Conservation (phyloP, 1,140 invertebrate species). For the Micrasema minimum region DNA sequence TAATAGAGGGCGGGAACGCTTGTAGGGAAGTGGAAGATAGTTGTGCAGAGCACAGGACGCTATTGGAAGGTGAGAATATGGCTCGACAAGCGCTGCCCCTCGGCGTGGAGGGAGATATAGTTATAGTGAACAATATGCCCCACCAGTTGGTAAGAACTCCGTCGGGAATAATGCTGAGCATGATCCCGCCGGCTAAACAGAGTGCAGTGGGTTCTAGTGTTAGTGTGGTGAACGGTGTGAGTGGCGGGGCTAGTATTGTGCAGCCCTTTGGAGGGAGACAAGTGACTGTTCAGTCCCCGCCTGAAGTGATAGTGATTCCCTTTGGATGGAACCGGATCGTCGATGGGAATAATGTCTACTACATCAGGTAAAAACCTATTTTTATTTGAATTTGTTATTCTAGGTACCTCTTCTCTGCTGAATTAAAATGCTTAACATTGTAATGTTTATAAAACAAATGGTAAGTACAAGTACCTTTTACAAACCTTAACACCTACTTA, state of each 20-base stretch:
- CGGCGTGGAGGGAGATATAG: constrained; percentile 43
- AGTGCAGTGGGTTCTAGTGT: constrained; percentile 51
- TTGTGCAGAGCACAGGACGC: not conserved
- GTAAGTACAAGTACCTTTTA: too few species aligned
- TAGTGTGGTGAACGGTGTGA: constrained; percentile 45
- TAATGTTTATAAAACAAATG: too few species aligned
- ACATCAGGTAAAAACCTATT: constrained; percentile 60
- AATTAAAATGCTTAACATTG: not conserved
- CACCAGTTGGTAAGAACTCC: constrained; percentile 63
- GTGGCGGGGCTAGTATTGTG: constrained; percentile 36
- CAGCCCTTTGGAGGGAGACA: constrained; percentile 27
- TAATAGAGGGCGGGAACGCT: not conserved
- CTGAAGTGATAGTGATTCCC: constrained; percentile 63
- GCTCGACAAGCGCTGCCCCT: constrained; percentile 35
- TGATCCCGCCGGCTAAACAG: constrained; percentile 57
- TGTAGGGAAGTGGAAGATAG: not conserved
- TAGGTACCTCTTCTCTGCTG: not conserved
- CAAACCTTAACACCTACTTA: too few species aligned
- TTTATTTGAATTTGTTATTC: not conserved
- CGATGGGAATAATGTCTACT: constrained; percentile 61
- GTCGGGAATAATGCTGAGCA: constrained; percentile 63
- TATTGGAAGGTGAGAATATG: constrained; percentile 23
- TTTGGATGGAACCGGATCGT: constrained; percentile 65
- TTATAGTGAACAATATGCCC: constrained; percentile 50
- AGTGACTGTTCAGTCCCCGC: constrained; percentile 21